Conservation (phyloP, 2,888 invertebrate species). For the Ceriagrion tenellum region DNA sequence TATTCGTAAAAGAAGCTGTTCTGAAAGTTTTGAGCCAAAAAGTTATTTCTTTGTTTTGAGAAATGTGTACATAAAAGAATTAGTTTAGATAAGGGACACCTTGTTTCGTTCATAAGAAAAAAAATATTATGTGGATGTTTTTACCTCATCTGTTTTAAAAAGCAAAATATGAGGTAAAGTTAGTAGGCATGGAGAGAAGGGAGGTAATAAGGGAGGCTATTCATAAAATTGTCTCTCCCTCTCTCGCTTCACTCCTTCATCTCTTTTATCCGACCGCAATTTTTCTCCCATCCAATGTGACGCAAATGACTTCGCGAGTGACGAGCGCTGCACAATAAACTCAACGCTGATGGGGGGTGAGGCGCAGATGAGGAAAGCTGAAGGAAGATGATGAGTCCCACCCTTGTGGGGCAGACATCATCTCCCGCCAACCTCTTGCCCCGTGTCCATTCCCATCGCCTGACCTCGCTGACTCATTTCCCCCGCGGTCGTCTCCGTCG, state of each 20-base stretch:
- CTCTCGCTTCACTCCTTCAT: neutral
- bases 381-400: neutral
- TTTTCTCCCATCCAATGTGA: neutral
- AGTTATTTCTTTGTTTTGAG: too few relatives aligned
- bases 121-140: too few relatives aligned
- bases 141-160: too few relatives aligned
- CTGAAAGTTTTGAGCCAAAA: too few relatives aligned
- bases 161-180: too few relatives aligned
- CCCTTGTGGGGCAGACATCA: neutral
- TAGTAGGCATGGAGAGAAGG: too few relatives aligned
- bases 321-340: neutral
- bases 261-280: neutral
- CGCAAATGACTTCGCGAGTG: neutral
- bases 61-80: too few relatives aligned
- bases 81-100: too few relatives aligned
- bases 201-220: too few relatives aligned
- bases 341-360: neutral
- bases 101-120: too few relatives aligned
- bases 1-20: too few relatives aligned
- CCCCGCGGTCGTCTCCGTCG: neutral
- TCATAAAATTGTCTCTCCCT: too few relatives aligned
- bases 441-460: neutral
- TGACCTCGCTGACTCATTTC: slow-evolving; percentile 9
- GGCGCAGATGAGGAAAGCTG: neutral
- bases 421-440: neutral